These are phyloP conservation scores for Echeneis naucrates DNA, from an alignment of 2,797 vertebrate genomes.

Conservation along the genomic window DNA sequence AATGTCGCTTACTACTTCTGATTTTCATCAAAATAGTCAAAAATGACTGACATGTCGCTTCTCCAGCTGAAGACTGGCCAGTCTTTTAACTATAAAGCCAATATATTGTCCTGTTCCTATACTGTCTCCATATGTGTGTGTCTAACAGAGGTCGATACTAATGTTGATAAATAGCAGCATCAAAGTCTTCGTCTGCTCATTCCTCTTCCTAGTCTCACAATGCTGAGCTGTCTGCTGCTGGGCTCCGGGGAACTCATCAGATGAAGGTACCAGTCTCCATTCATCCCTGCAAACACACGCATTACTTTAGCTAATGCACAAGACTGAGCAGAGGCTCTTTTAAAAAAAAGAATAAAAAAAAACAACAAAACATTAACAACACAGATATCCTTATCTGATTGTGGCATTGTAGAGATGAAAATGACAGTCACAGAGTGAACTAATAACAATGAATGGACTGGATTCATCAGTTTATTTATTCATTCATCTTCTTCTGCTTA, in stretches of 20 bases:
- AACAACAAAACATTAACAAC: not conserved
- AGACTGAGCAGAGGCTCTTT: not conserved
- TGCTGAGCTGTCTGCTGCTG: constrained; percentile 34
- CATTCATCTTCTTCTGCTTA: too few species aligned
- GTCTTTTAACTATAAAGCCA: not conserved
- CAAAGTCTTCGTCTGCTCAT: not conserved
- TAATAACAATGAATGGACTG: not conserved
- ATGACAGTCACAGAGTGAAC: not conserved
- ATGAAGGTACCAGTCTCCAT: constrained; percentile 61
- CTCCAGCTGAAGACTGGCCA: not conserved
- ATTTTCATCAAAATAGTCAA: not conserved
- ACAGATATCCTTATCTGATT: not conserved
- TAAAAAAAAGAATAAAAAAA: too few species aligned
- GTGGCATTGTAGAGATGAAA: not conserved
- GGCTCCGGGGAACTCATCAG: constrained; percentile 40
- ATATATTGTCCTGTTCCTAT: not conserved
- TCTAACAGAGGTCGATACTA: not conserved
- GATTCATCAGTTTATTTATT: not conserved
- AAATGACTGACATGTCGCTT: not conserved
- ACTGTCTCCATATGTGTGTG: not conserved
- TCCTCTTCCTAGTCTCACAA: constrained; percentile 42
- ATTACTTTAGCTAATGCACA: not conserved
- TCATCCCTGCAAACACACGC: constrained; percentile 28
- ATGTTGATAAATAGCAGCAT: not conserved
- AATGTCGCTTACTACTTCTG: not conserved